Evolutionary conservation across 1,140 invertebrate species (phyloP).

Genomic region (Leptestheria dahalacensis): DNA sequence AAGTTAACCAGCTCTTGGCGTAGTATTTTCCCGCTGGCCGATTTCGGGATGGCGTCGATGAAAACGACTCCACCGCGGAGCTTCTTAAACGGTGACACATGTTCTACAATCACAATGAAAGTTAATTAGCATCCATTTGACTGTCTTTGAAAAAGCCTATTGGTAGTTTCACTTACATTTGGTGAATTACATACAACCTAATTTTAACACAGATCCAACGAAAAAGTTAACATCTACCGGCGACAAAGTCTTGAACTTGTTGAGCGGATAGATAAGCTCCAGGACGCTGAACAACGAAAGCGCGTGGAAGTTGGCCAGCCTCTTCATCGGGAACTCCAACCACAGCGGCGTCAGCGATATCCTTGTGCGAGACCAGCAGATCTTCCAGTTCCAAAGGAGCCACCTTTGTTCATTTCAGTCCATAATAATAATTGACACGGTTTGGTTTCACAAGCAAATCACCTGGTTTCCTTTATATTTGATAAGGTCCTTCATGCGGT

Average conservation of each 20-base stretch:
- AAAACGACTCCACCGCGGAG: constrained; percentile 30
- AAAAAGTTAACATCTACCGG: constrained; percentile 4
- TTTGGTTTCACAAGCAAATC: not conserved
- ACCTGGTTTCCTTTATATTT: constrained; percentile 22
- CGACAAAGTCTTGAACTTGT: constrained; percentile 22
- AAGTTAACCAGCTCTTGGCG: constrained; percentile 27
- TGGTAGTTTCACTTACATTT: no score
- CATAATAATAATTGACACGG: not conserved
- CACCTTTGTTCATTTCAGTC: constrained; percentile 36
- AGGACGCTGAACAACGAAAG: constrained; percentile 52
- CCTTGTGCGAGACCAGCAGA: constrained; percentile 30
- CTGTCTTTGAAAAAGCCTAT: no score
- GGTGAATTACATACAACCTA: no score
- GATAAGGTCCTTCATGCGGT: constrained; percentile 26
- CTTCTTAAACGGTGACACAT: constrained; percentile 25
- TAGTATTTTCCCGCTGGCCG: constrained; percentile 49
- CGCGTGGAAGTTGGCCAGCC: constrained; percentile 55
- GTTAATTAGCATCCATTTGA: no score
- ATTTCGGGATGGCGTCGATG: constrained; percentile 44
- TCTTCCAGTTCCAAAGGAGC: constrained; percentile 35
- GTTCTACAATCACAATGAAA: constrained; percentile 18
- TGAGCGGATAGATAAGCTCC: constrained; percentile 22
- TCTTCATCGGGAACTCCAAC: constrained; percentile 56
- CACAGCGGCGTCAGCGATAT: constrained; percentile 42
- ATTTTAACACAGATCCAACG: no score